Evolutionary conservation across 2,797 vertebrate genomes (phyloP).

Genomic region (Xerus rutilus): DNA sequence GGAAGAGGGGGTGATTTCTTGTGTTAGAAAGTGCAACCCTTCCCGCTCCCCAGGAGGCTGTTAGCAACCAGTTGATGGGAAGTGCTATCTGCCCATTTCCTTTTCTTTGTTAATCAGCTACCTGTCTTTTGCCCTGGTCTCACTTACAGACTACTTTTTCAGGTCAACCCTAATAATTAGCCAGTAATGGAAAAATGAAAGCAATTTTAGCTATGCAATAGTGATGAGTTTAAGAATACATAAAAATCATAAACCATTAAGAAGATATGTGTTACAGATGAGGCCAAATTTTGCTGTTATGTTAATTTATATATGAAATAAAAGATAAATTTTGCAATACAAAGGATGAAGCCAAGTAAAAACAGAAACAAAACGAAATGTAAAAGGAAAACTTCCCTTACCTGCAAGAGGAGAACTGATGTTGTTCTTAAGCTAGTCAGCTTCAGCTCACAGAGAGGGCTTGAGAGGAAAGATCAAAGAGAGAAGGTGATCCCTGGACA

Average conservation of each 20-base stretch:
- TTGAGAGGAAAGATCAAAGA: not conserved
- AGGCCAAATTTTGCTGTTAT: not conserved
- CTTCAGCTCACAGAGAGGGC: not conserved
- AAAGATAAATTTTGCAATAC: not conserved
- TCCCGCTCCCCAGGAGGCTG: too few species aligned
- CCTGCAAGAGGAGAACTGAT: not conserved
- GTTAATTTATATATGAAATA: not conserved
- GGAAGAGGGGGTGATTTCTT: too few species aligned
- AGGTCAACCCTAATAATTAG: not conserved
- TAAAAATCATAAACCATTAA: not conserved
- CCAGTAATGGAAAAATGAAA: not conserved
- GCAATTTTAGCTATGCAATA: not conserved
- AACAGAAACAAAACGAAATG: not conserved
- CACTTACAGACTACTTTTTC: not conserved
- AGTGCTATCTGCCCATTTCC: too few species aligned
- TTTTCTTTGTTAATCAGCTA: too few species aligned
- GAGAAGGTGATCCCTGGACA: accelerated
- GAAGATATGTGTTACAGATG: not conserved
- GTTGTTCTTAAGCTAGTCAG: not conserved
- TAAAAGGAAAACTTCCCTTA: not conserved
- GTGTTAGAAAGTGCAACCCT: too few species aligned
- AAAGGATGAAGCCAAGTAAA: not conserved
- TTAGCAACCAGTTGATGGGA: too few species aligned
- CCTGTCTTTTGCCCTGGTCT: too few species aligned
- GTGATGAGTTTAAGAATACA: not conserved